Conservation (phyloP, 1,140 invertebrate genomes). For the Pantala flavescens region DNA sequence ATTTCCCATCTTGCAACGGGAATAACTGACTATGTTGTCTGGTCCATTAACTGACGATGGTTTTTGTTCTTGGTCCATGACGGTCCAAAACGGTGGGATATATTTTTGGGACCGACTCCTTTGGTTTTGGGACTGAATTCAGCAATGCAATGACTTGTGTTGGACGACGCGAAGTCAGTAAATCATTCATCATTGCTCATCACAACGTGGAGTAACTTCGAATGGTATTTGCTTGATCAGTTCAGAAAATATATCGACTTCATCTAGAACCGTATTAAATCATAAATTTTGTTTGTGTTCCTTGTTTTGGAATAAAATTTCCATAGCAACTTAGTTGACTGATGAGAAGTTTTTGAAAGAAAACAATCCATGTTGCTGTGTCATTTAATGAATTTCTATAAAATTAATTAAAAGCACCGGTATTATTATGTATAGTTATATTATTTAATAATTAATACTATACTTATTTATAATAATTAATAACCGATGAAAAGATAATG, state of each 20-base stretch:
- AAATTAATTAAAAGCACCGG: no score
- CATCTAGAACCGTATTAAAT: neutral
- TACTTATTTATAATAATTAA: no score
- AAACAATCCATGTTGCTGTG: neutral
- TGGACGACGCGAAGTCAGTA: neutral
- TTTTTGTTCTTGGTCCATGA: conserved; percentile 32
- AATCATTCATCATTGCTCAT: neutral
- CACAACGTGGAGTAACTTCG: neutral
- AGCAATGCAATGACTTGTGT: conserved; percentile 21
- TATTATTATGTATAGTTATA: no score
- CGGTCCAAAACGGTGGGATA: conserved; percentile 34
- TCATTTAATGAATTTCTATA: no score
- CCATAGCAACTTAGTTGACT: neutral
- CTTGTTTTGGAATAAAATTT: neutral
- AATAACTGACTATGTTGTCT: conserved; percentile 28
- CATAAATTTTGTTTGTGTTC: neutral
- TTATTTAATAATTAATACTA: no score
- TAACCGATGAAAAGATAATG: no score
- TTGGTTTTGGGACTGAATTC: conserved; percentile 28
- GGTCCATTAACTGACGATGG: conserved; percentile 31
- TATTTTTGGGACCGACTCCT: conserved; percentile 28
- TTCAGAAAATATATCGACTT: neutral
- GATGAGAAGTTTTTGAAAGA: neutral
- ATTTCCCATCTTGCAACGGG: conserved; percentile 31
- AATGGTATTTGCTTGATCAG: neutral